These are phyloP conservation scores for Actinernus sp. DNA, from an alignment of 92 coral and sea anemone genomes.

Conservation along the genomic window DNA sequence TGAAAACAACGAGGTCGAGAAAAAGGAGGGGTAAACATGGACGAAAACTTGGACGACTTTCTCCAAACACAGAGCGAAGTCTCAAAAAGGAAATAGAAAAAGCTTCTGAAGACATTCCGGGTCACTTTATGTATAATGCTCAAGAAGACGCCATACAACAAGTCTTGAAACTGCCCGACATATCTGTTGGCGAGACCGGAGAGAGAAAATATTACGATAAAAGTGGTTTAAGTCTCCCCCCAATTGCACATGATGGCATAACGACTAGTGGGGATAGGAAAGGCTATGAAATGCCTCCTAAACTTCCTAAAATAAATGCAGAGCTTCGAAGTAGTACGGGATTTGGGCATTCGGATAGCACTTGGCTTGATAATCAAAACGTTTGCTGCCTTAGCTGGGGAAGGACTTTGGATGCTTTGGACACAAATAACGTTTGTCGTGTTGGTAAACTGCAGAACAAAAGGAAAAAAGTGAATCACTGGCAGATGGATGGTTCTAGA, in stretches of 20 bases:
- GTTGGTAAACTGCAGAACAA: too few relatives aligned
- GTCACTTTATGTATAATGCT: constrained; percentile 80
- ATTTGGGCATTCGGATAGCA: constrained; percentile 3
- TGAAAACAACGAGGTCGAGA: constrained; percentile 71
- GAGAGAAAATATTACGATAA: constrained; percentile 32
- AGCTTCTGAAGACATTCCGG: constrained; percentile 47
- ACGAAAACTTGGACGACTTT: constrained; percentile 62
- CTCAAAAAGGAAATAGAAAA: constrained; percentile 34
- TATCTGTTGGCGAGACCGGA: constrained; percentile 43
- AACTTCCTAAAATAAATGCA: constrained; percentile 64
- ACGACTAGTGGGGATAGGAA: constrained; percentile 37
- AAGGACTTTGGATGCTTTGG: constrained; percentile 75
- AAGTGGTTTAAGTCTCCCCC: constrained; percentile 68
- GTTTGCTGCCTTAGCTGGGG: constrained; percentile 76
- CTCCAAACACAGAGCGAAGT: constrained; percentile 48
- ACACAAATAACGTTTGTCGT: too few relatives aligned
- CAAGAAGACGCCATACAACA: constrained; percentile 82
- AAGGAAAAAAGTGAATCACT: too few relatives aligned
- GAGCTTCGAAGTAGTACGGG: constrained; percentile 32
- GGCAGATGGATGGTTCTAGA: too few relatives aligned
- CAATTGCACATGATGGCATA: constrained; percentile 63
- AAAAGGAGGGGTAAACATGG: constrained; percentile 63
- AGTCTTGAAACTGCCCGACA: constrained; percentile 80
- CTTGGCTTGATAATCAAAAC: constrained; percentile 76
- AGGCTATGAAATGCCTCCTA: constrained; percentile 25